A percentile compares a stretch with the other conserved stretches of the same genome.
These are phyloP conservation scores for Lycia hirtaria DNA, from an alignment of 2,888 invertebrate species.

Conservation along the genomic window DNA sequence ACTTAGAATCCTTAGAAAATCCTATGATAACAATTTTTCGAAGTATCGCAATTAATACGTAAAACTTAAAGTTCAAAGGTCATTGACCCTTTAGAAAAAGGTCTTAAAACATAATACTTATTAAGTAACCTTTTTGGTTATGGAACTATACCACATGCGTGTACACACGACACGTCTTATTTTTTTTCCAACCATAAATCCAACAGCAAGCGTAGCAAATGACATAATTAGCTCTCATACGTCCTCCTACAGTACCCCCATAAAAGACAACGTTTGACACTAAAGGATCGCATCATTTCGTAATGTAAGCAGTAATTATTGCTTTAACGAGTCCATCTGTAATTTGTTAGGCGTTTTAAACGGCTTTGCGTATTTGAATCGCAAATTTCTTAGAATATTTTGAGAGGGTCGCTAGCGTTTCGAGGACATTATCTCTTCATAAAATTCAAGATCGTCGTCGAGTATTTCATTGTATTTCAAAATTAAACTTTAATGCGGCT, in stretches of 20 bases:
- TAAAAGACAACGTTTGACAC: conserved; percentile 38
- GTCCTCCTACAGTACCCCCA: background rate
- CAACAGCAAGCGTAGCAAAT: too few relatives aligned
- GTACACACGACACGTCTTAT: too few relatives aligned
- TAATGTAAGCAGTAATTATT: conserved; percentile 84
- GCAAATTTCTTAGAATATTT: conserved; percentile 85
- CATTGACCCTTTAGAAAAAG: too few relatives aligned
- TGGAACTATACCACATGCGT: too few relatives aligned
- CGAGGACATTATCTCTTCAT: conserved; percentile 83
- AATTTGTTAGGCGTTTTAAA: conserved; percentile 86
- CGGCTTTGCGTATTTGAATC: conserved; percentile 85
- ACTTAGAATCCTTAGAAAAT: too few relatives aligned
- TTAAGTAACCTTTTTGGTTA: too few relatives aligned
- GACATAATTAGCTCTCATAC: too few relatives aligned
- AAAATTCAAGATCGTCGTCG: conserved; percentile 80
- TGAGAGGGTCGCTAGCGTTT: conserved; percentile 81
- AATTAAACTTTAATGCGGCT: conserved; percentile 68
- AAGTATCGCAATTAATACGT: too few relatives aligned
- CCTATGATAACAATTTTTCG: too few relatives aligned
- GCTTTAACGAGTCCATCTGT: conserved; percentile 83
- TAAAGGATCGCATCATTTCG: conserved; percentile 67
- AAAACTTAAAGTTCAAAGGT: too few relatives aligned
- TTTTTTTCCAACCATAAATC: too few relatives aligned
- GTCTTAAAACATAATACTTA: too few relatives aligned
- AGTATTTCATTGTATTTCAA: conserved; percentile 78